phyloP scores from a whole-genome alignment of 2,888 invertebrate species.

The Trypoxylon attenuatum region DNA sequence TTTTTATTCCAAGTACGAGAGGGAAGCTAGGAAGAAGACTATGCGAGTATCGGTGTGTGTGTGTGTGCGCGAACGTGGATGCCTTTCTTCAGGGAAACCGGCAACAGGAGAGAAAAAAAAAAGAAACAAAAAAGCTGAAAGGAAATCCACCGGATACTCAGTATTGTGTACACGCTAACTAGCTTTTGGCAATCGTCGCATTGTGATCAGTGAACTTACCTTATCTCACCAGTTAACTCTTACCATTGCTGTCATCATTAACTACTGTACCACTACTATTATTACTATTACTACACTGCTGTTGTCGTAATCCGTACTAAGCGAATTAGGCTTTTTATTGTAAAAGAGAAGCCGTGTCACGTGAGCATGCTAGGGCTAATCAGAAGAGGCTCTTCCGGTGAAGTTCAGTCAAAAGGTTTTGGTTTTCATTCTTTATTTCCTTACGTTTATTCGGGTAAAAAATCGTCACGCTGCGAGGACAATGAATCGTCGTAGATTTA shows the following conservation, averaged over 20 bases:
- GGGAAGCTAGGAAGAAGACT: neutral
- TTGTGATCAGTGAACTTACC: slow-evolving; percentile 35
- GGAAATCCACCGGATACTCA: slow-evolving; percentile 19
- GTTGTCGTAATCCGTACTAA: slow-evolving; percentile 13
- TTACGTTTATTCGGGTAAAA: neutral
- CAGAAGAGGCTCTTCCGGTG: no score
- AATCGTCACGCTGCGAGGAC: neutral
- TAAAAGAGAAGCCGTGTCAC: slow-evolving; percentile 17
- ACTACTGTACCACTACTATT: slow-evolving; percentile 13
- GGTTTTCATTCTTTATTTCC: neutral
- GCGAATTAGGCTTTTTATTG: slow-evolving; percentile 2
- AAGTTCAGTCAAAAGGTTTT: no score
- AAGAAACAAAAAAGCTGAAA: slow-evolving; percentile 3
- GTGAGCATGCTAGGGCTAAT: slow-evolving; percentile 37
- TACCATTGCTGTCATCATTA: slow-evolving; percentile 15
- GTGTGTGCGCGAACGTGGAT: no score
- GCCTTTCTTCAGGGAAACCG: neutral
- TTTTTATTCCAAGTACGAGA: neutral
- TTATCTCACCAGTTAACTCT: slow-evolving; percentile 17
- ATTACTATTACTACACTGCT: slow-evolving; percentile 12
- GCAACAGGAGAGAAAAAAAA: neutral
- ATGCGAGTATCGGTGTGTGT: neutral
- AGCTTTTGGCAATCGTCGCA: slow-evolving; percentile 28
- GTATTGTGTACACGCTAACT: slow-evolving; percentile 34
- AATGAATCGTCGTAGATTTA: slow-evolving; percentile 6